Conservation (phyloP, 2,888 invertebrate genomes). For the Dryadula phaetusa region DNA sequence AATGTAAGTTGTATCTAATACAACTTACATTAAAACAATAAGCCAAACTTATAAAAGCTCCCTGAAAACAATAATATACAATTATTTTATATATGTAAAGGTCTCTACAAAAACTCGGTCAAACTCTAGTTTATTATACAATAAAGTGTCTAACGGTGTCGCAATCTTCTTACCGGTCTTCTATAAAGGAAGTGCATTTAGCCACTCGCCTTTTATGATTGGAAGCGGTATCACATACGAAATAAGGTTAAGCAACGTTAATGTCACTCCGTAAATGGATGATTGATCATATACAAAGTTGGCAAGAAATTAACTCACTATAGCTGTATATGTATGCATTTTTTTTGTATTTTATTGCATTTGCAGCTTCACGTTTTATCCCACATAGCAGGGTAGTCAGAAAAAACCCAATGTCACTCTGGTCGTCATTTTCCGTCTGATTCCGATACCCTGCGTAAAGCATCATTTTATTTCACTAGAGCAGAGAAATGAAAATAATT, state of each 20-base stretch:
- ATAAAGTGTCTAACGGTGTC: slow-evolving; percentile 29
- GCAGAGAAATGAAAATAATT: too few species aligned
- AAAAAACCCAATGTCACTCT: too few species aligned
- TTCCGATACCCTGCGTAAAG: too few species aligned
- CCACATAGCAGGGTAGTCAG: too few species aligned
- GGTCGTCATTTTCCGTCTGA: too few species aligned
- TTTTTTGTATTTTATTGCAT: too few species aligned
- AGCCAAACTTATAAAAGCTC: too few species aligned
- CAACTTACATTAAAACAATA: too few species aligned
- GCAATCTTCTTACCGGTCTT: slow-evolving; percentile 30
- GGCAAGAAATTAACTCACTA: background rate
- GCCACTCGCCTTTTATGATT: slow-evolving; percentile 27
- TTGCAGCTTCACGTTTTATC: too few species aligned
- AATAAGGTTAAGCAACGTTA: slow-evolving; percentile 26
- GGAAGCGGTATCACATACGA: slow-evolving; percentile 14
- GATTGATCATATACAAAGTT: slow-evolving; percentile 23
- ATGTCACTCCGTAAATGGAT: slow-evolving; percentile 22
- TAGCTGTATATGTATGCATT: background rate
- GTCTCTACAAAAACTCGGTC: slow-evolving; percentile 15
- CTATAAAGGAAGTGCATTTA: slow-evolving; percentile 31
- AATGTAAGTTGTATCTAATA: too few species aligned
- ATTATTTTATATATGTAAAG: background rate
- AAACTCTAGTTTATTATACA: slow-evolving; percentile 15
- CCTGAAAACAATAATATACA: too few species aligned
- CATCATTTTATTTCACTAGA: too few species aligned